These are phyloP conservation scores for Brachyrhaphis roseni DNA, from an alignment of 2,797 vertebrate species.

Conservation along the genomic window DNA sequence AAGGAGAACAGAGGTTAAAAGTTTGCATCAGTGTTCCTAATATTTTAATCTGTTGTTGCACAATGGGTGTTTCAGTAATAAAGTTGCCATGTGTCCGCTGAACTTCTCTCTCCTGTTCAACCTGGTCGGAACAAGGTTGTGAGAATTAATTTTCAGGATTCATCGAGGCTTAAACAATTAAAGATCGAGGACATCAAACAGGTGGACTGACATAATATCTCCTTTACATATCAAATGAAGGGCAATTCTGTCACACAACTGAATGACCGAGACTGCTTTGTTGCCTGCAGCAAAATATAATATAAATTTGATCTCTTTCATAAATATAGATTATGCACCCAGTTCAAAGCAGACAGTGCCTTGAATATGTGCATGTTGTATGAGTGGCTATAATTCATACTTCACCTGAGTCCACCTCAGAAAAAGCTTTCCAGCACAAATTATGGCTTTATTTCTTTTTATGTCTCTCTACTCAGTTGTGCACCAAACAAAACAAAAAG, in stretches of 20 bases:
- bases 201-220: constrained; percentile 53
- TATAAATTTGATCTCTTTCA: neutral
- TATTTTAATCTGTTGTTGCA: constrained; percentile 60
- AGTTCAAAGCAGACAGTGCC: constrained; percentile 1
- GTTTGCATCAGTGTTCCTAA: constrained; percentile 41
- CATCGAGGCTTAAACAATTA: constrained; percentile 65
- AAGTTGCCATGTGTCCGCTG: neutral
- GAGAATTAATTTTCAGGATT: constrained; percentile 55
- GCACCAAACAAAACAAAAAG: neutral
- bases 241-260: constrained; percentile 47
- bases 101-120: constrained; percentile 6
- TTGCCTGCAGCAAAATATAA: constrained; percentile 12
- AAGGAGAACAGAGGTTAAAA: constrained; percentile 49
- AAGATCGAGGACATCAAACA: constrained; percentile 50
- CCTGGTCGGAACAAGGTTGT: constrained; percentile 41
- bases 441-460: neutral
- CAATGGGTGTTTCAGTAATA: constrained; percentile 39
- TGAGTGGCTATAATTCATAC: neutral
- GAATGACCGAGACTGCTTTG: constrained; percentile 11
- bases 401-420: neutral
- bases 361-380: neutral
- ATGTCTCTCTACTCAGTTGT: neutral
- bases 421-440: neutral
- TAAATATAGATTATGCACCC: neutral
- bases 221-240: constrained; percentile 49